A percentile compares a stretch with the other conserved stretches of the same genome.
These are phyloP conservation scores for Dendrolimus punctatus DNA, from an alignment of 1,140 invertebrate species.

Conservation along the genomic window DNA sequence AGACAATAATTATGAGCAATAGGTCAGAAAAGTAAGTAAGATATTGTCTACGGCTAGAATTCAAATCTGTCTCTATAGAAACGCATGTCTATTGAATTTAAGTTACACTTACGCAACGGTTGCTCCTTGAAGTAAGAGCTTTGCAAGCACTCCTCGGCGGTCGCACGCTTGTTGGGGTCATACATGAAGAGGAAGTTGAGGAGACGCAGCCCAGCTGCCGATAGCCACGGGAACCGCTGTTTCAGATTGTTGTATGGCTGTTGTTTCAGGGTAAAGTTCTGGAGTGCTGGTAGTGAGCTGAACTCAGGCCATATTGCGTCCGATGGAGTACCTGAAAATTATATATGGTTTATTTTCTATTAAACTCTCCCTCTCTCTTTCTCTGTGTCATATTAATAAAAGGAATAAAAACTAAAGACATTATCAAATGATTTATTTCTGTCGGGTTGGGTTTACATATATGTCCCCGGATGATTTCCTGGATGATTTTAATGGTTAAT, in stretches of 20 bases:
- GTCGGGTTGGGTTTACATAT: too few species aligned
- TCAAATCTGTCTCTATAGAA: too few species aligned
- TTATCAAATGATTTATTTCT: too few species aligned
- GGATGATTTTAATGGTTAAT: too few species aligned
- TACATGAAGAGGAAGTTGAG: slow-evolving; percentile 98
- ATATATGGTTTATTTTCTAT: not conserved
- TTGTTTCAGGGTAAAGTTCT: slow-evolving; percentile 92
- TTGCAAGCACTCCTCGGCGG: slow-evolving; percentile 94
- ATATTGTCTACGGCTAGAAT: too few species aligned
- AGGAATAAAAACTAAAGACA: too few species aligned
- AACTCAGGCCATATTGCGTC: slow-evolving; percentile 97
- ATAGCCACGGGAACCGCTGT: slow-evolving; percentile 93
- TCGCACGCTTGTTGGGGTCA: slow-evolving; percentile 94
- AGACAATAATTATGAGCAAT: too few species aligned
- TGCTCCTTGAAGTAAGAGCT: slow-evolving; percentile 97
- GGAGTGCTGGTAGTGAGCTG: slow-evolving; percentile 85
- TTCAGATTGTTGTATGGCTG: slow-evolving; percentile 98
- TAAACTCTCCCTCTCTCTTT: too few species aligned
- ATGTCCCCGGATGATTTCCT: too few species aligned
- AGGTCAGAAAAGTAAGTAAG: too few species aligned
- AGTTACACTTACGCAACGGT: slow-evolving; percentile 85
- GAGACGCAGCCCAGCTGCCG: slow-evolving; percentile 88
- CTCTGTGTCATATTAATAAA: too few species aligned
- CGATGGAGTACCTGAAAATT: slow-evolving; percentile 84
- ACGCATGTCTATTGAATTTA: not conserved